A percentile compares a stretch with the other conserved stretches of the same genome.
Conservation (phyloP, 2,888 invertebrate genomes). For the Hypercompe scribonia region DNA sequence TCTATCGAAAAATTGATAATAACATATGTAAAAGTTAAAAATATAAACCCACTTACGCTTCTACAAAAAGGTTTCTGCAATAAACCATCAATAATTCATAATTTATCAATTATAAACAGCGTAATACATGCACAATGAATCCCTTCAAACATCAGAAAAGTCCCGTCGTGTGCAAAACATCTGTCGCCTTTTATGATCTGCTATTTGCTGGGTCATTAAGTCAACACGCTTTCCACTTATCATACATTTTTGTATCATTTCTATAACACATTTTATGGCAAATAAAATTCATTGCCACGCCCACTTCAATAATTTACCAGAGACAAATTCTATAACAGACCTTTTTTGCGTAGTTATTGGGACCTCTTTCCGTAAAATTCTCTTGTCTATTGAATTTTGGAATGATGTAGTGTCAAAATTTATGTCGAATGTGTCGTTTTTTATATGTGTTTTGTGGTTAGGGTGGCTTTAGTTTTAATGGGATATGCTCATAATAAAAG, state of each 20-base stretch:
- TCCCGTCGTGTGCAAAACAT: conserved; percentile 69
- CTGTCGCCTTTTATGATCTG: conserved; percentile 60
- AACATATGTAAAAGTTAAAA: neutral
- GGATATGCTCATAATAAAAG: conserved; percentile 44
- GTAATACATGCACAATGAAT: conserved; percentile 50
- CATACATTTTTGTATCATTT: conserved; percentile 80
- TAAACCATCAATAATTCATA: conserved; percentile 50
- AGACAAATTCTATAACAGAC: conserved; percentile 46
- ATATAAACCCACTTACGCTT: neutral
- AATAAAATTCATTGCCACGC: conserved; percentile 80
- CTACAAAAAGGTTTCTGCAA: neutral
- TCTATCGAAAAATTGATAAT: neutral
- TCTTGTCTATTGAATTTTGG: conserved; percentile 40
- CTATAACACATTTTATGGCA: conserved; percentile 81
- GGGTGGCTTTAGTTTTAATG: conserved; percentile 58
- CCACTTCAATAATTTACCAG: conserved; percentile 63
- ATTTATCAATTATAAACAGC: conserved; percentile 57
- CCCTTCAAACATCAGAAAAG: conserved; percentile 38
- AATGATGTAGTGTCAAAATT: conserved; percentile 34
- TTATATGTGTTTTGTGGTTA: conserved; percentile 57
- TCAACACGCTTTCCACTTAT: conserved; percentile 81
- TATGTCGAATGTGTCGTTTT: conserved; percentile 59
- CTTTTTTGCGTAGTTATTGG: conserved; percentile 15
- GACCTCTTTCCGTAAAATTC: conserved; percentile 69
- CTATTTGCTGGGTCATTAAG: conserved; percentile 79